phyloP scores from a whole-genome alignment of 2,888 invertebrate species.

The Mythimna lalbum region DNA sequence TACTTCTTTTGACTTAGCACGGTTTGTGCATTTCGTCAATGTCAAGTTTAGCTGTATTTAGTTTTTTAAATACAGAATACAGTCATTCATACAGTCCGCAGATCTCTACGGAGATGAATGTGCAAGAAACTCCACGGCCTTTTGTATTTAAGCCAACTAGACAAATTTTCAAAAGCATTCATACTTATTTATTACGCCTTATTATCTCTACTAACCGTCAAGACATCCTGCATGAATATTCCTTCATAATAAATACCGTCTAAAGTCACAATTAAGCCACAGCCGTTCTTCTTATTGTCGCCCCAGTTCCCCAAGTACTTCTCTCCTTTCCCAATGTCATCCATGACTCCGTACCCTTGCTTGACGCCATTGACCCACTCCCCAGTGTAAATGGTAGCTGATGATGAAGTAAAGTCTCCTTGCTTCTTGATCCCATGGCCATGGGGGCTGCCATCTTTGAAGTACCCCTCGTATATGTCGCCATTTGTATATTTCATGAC shows the following conservation, averaged over 20 bases:
- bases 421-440: constrained; percentile 96
- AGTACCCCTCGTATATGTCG: constrained; percentile 96
- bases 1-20: too few species aligned
- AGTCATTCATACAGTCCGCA: too few species aligned
- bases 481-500: constrained; percentile 94
- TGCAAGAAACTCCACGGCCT: too few species aligned
- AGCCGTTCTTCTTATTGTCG: constrained; percentile 95
- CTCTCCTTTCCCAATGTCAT: constrained; percentile 96
- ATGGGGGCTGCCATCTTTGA: constrained; percentile 95
- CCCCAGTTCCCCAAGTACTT: constrained; percentile 97
- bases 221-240: constrained; percentile 94
- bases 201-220: constrained; percentile 91
- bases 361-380: constrained; percentile 95
- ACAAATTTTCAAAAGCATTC: not conserved
- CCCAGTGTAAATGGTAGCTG: constrained; percentile 96
- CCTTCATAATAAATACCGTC: constrained; percentile 98
- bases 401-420: constrained; percentile 94
- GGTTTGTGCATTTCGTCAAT: too few species aligned
- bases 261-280: constrained; percentile 96
- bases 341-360: constrained; percentile 97
- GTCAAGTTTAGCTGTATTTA: too few species aligned
- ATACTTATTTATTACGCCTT: not conserved
- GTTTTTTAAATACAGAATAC: too few species aligned
- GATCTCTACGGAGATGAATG: too few species aligned
- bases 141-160: too few species aligned